Evolutionary conservation across 1,140 invertebrate species (phyloP), one percentile per base, ranked within the genome.

Genomic region (Meloidogyne exigua): DNA sequence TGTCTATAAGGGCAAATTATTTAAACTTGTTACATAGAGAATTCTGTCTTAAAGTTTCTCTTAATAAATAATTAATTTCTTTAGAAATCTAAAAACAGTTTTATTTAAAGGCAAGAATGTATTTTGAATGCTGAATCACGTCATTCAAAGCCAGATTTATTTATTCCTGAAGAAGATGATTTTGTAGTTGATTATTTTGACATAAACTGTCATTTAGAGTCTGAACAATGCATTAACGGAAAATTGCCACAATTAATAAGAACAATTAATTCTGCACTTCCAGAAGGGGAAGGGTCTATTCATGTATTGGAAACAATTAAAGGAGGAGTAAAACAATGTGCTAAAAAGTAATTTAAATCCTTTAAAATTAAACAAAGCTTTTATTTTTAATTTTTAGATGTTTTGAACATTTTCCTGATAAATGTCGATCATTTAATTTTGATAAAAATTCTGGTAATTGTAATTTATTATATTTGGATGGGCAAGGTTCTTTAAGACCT

Each of bases 131-230:
- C 86, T 12, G 85, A 87, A 69, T 85, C 86, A 21, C 78, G 85
- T 49, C 75, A 76, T 49, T 76, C 85, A 11, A 87, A 87, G 65
- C 85, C 85, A 42, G 85, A 87, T 68, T 72, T 87, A n/a, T 88
- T 87, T 75, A 86, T 86, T 65, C 83, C 84, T 21, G 86, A 87
- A 72, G 85, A 87, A 72, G 83, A 87, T 26, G 85, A 87, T 57
- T 87, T 85, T 81, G 68, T 72, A 13, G 85, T 88, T 36, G 85
- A 87, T 68, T 87, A 87, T 71, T 87, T 87, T 72, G 85, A 87
- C 76, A 87, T 87, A 68, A 81, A 87, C 44, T 87, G 85, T 66
- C 86, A 82, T 66, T 75, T 87, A 49, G 76, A 87, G 26, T 39
- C 57, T 12, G 85, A 87, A 64, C 83, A 74, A 49, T 87, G 85